Evolutionary conservation across 2,888 invertebrate species (phyloP).

Genomic region (Dexiosoma caninum): DNA sequence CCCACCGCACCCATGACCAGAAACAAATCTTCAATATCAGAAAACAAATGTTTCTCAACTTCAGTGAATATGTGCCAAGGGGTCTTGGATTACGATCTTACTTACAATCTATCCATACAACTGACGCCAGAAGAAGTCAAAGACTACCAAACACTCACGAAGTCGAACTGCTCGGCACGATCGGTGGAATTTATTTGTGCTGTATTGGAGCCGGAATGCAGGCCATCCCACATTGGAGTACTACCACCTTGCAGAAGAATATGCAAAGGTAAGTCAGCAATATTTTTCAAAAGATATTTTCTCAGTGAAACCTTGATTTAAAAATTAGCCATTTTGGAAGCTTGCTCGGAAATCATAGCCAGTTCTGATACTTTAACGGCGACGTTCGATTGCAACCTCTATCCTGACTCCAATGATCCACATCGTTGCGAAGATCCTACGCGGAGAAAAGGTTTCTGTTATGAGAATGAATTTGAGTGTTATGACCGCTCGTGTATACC

Average conservation of each 20-base stretch:
- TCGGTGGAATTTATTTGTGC: constrained; percentile 82
- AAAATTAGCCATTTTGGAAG: constrained; percentile 80
- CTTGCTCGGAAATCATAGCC: constrained; percentile 81
- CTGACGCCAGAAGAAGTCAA: constrained; percentile 75
- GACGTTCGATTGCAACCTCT: constrained; percentile 82
- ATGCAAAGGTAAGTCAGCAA: constrained; percentile 80
- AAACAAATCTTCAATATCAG: constrained; percentile 64
- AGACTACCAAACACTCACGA: constrained; percentile 81
- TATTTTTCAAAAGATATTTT: neutral
- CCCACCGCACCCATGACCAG: constrained; percentile 69
- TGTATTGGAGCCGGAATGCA: constrained; percentile 83
- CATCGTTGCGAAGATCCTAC: constrained; percentile 80
- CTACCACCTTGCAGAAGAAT: constrained; percentile 82
- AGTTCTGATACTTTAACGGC: constrained; percentile 79
- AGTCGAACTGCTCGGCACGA: constrained; percentile 83
- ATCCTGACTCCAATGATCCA: constrained; percentile 79
- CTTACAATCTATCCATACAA: constrained; percentile 76
- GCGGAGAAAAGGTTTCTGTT: constrained; percentile 78
- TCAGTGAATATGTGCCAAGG: constrained; percentile 80
- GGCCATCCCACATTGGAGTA: constrained; percentile 80
- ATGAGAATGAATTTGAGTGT: constrained; percentile 80
- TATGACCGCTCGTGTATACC: constrained; percentile 82
- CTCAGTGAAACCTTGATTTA: neutral
- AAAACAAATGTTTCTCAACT: constrained; percentile 75
- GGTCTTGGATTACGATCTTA: constrained; percentile 83